These are phyloP conservation scores for Thermophis baileyi DNA, from an alignment of 2,113 vertebrate species.

Conservation along the genomic window DNA sequence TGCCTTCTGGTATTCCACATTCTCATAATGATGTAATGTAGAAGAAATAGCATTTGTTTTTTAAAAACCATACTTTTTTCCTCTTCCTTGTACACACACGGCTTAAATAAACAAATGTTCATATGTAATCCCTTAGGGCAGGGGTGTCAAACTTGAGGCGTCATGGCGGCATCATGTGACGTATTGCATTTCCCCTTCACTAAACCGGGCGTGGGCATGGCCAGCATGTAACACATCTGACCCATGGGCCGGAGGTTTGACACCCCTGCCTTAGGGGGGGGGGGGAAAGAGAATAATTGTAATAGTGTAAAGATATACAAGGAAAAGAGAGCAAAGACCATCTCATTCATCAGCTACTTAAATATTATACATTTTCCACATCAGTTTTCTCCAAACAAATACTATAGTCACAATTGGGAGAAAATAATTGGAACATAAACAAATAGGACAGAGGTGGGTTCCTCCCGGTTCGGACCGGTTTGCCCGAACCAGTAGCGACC, in stretches of 20 bases:
- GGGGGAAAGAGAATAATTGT: not conserved
- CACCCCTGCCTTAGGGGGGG: not conserved
- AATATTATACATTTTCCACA: not conserved
- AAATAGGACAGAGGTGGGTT: too few relatives aligned
- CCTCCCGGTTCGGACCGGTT: too few relatives aligned
- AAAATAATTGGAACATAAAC: not conserved
- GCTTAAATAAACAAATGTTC: not conserved
- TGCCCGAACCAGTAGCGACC: too few relatives aligned
- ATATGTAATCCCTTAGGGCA: slow-evolving; percentile 2
- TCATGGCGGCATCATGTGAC: too few relatives aligned
- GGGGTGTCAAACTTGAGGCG: too few relatives aligned
- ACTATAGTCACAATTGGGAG: not conserved
- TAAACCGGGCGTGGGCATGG: too few relatives aligned
- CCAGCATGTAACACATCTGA: too few relatives aligned
- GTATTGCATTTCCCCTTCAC: too few relatives aligned
- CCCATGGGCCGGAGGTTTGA: too few relatives aligned
- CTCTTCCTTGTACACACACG: not conserved
- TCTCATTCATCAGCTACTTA: not conserved
- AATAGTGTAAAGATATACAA: not conserved
- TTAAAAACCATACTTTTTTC: not conserved
- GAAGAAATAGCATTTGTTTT: slow-evolving; percentile 49
- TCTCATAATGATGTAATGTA: slow-evolving; percentile 38
- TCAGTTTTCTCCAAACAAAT: not conserved
- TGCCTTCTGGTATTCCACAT: slow-evolving; percentile 45
- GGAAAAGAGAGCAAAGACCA: not conserved